phyloP scores from a whole-genome alignment of 2,797 vertebrate genomes.

The Esox lucius region DNA sequence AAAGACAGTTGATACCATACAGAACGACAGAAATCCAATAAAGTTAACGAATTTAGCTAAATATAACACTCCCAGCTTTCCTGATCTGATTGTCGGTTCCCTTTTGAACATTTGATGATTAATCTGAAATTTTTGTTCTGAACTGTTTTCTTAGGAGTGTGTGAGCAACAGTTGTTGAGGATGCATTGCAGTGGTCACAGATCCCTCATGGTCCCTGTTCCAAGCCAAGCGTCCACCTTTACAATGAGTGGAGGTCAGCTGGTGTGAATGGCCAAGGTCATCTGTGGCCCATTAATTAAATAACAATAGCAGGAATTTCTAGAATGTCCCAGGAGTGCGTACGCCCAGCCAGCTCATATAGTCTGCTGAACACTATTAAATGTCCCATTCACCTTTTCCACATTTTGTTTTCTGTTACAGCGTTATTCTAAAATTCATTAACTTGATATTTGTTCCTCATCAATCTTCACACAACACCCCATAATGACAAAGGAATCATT shows the following conservation, averaged over 20 bases:
- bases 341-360: conserved; percentile 36
- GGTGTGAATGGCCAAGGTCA: conserved; percentile 61
- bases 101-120: neutral
- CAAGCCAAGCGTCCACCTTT: conserved; percentile 33
- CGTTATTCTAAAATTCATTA: too few species aligned
- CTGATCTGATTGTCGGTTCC: neutral
- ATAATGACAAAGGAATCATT: too few species aligned
- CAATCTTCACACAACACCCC: too few species aligned
- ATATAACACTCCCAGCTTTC: neutral
- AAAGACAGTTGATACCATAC: too few species aligned
- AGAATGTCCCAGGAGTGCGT: conserved; percentile 58
- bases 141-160: too few species aligned
- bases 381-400: neutral
- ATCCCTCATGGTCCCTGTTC: conserved; percentile 23
- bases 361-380: conserved; percentile 41
- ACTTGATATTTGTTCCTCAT: too few species aligned
- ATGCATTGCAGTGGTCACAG: conserved; percentile 12
- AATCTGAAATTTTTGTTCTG: too few species aligned
- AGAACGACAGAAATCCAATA: too few species aligned
- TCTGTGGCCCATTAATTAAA: conserved; percentile 64
- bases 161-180: neutral
- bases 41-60: too few species aligned
- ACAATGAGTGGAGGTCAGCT: conserved; percentile 60
- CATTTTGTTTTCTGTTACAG: too few species aligned
- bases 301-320: conserved; percentile 74